These are phyloP conservation scores for Hydrotaea cyrtoneurina DNA, from an alignment of 2,888 invertebrate genomes.

Conservation along the genomic window DNA sequence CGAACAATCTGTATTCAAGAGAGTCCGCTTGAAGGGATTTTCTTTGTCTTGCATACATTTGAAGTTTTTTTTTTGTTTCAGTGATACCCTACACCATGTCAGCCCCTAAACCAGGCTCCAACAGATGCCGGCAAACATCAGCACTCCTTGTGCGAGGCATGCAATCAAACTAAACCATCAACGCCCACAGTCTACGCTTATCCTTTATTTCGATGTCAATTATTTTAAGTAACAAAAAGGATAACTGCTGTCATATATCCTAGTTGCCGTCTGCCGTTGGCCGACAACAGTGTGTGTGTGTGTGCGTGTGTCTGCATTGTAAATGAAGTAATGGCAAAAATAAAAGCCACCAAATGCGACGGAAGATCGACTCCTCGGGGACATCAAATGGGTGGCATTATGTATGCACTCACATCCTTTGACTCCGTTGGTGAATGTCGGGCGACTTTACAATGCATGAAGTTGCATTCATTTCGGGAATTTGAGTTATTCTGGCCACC, in stretches of 20 bases:
- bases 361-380: conserved; percentile 10
- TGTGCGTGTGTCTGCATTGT: conserved; percentile 15
- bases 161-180: neutral
- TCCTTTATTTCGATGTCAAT: conserved; percentile 22
- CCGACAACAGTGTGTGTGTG: neutral
- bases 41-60: neutral
- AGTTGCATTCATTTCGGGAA: conserved; percentile 49
- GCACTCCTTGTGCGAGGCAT: neutral
- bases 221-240: conserved; percentile 41
- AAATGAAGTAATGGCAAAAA: conserved; percentile 3
- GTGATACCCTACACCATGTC: neutral
- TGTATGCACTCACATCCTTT: neutral
- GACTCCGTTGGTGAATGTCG: neutral
- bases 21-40: neutral
- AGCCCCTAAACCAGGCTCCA: no score
- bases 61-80: neutral
- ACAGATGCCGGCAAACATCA: neutral
- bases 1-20: neutral
- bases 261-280: conserved; percentile 1
- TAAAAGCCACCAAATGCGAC: neutral
- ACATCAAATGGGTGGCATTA: conserved; percentile 18
- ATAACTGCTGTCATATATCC: conserved; percentile 38
- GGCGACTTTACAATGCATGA: conserved; percentile 25
- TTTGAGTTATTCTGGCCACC: conserved; percentile 31
- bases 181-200: neutral